A percentile compares a stretch with the other conserved stretches of the same genome.
These are phyloP conservation scores for Cryptocephalus primarius DNA, from an alignment of 2,888 invertebrate genomes.

Conservation along the genomic window DNA sequence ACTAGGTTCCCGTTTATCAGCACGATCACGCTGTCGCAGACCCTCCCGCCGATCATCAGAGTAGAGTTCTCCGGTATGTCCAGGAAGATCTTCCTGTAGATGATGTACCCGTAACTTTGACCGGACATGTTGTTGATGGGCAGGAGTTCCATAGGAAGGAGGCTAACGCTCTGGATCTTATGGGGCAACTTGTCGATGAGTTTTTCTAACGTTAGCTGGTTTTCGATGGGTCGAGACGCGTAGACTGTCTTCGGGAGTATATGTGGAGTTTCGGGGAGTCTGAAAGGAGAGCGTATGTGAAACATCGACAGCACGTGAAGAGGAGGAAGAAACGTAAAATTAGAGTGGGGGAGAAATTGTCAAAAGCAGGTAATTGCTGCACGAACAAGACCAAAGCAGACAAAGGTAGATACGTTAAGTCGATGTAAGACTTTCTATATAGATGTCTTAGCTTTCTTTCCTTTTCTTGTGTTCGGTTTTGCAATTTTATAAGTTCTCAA, in stretches of 20 bases:
- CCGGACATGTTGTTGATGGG: conserved; percentile 36
- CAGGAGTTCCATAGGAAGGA: conserved; percentile 28
- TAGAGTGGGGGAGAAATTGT: too few relatives aligned
- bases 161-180: conserved; percentile 4
- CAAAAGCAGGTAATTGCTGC: too few relatives aligned
- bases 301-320: background rate
- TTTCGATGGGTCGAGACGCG: conserved; percentile 53
- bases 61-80: conserved; percentile 21
- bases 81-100: conserved; percentile 37
- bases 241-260: conserved; percentile 63
- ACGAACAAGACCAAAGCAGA: too few relatives aligned
- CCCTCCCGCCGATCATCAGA: conserved; percentile 31
- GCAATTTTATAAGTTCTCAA: too few relatives aligned
- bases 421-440: too few relatives aligned
- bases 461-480: too few relatives aligned
- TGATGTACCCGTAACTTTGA: conserved; percentile 45
- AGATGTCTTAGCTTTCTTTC: too few relatives aligned
- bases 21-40: conserved; percentile 41
- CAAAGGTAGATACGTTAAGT: too few relatives aligned
- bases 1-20: conserved; percentile 34
- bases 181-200: conserved; percentile 17
- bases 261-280: conserved; percentile 57
- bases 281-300: conserved; percentile 1
- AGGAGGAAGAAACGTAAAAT: too few relatives aligned
- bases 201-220: conserved; percentile 7